Evolutionary conservation across 2,888 invertebrate species (phyloP), one percentile per base, ranked within the genome.

Genomic region (Fissipunctia ypsillon): DNA sequence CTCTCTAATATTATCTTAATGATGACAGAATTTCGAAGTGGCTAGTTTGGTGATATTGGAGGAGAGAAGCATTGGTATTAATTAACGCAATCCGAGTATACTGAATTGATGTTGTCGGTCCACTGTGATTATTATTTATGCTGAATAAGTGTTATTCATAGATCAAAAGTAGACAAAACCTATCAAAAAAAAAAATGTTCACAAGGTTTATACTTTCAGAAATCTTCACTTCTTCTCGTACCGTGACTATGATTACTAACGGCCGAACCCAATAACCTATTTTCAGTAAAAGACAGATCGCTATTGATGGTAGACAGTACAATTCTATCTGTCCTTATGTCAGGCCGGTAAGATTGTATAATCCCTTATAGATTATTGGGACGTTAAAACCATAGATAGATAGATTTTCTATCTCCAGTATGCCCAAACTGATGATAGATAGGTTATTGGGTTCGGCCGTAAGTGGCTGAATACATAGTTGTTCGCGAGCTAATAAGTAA

Each of bases 1-100:
- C 64, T 56, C 65, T 7, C 48, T 56, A 59, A 81, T 61, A 73
- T 78, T 14, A 81, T 70, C 38, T 41, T 54, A 64, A 78, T 74
- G 52, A 43, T 10, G 41, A 22, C 38, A 57, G 56, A 56, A 66
- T 59, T 69, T 67, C n/a, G 12, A 28, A 69, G 6, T 75, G 22
- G 14, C 5, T 45, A 52, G 41, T 57, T 50, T 28, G n/a, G n/a
- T 35, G 59, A 45, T 45, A 57, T 28, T 67, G 14, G 43, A 48
- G 12, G 7, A 54, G 25, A 45, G 3, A 31, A 25, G 16, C 10
- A 22, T 61, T 73, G 16, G 22, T 50, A 28, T 50, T 64, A 19
- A 73, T 28, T 48, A 68, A 25, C 7, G 38, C 57, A 22, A 59
- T 22, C n/a, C 3, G 19, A 41, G 19, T 43, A 50, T 59, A 41